Percentiles rank a stretch among this genome's conserved stretches.
phyloP scores from a whole-genome alignment of 2,888 invertebrate species.

The Panopea generosa region DNA sequence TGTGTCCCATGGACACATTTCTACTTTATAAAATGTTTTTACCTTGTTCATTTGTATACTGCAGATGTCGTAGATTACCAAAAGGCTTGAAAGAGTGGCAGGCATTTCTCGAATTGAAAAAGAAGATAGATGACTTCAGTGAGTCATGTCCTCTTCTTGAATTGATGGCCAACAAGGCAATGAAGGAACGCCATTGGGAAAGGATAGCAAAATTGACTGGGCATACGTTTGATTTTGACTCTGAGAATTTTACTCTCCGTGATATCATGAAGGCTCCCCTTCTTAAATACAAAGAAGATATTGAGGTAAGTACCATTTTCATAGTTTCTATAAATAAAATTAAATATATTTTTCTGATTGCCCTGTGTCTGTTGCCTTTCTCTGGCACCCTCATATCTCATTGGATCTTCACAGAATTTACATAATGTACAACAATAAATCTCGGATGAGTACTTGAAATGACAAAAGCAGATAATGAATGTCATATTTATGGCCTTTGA shows the following conservation, averaged over 20 bases:
- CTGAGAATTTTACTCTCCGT: conserved; percentile 92
- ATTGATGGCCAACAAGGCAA: conserved; percentile 94
- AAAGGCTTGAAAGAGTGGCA: conserved; percentile 95
- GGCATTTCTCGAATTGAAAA: conserved; percentile 93
- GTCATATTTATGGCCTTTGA: too few species aligned
- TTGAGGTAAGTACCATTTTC: conserved; percentile 88
- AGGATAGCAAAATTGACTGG: conserved; percentile 87
- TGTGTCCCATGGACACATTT: too few species aligned
- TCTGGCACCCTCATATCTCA: too few species aligned
- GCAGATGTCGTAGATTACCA: conserved; percentile 92
- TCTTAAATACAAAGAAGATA: conserved; percentile 93
- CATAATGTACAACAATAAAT: too few species aligned
- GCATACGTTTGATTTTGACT: conserved; percentile 92
- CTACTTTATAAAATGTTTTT: too few species aligned
- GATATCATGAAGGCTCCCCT: conserved; percentile 94
- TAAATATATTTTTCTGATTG: too few species aligned
- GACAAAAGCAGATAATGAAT: too few species aligned
- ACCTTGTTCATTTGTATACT: too few species aligned
- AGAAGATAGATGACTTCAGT: conserved; percentile 96
- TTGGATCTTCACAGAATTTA: too few species aligned
- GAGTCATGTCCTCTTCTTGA: conserved; percentile 94
- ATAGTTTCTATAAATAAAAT: too few species aligned
- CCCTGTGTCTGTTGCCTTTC: too few species aligned
- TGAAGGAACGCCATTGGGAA: conserved; percentile 93
- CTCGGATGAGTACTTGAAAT: too few species aligned